Percentiles rank a stretch among this genome's conserved stretches.
These are phyloP conservation scores for Vireo altiloquus DNA, from an alignment of 2,113 vertebrate species.

Conservation along the genomic window DNA sequence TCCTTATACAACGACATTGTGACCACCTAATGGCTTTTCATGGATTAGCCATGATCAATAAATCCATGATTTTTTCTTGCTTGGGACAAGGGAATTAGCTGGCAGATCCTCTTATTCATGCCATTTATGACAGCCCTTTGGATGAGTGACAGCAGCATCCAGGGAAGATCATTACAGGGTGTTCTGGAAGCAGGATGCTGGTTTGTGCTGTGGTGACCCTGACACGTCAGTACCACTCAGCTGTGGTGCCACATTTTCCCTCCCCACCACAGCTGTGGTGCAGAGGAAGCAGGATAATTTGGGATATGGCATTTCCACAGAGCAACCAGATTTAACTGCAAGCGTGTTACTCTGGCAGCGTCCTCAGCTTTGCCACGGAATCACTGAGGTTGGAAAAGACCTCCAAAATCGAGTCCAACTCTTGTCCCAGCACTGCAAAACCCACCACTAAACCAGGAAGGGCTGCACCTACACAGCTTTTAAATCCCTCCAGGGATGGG, in stretches of 20 bases:
- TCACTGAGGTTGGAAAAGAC: background rate
- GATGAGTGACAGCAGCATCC: background rate
- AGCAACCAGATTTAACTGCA: background rate
- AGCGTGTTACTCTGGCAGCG: rapidly evolving
- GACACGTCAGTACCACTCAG: background rate
- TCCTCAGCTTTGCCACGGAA: background rate
- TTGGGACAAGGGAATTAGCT: background rate
- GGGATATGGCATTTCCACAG: background rate
- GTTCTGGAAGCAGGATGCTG: background rate
- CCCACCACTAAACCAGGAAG: background rate
- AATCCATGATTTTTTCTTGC: background rate
- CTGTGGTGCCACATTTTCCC: background rate
- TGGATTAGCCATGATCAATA: background rate
- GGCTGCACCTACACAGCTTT: background rate
- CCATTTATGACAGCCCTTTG: background rate
- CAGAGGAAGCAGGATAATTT: background rate
- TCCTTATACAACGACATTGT: background rate
- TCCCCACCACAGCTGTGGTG: background rate
- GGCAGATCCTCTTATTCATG: background rate
- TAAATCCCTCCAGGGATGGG: background rate
- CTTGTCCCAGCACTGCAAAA: background rate
- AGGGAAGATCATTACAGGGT: background rate
- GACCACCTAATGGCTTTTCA: background rate
- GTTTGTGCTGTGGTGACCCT: background rate
- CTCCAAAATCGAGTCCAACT: background rate